phyloP scores from a whole-genome alignment of 30 jellyfish, hydroid and myxozoan species.

The Aurelia sp. region DNA sequence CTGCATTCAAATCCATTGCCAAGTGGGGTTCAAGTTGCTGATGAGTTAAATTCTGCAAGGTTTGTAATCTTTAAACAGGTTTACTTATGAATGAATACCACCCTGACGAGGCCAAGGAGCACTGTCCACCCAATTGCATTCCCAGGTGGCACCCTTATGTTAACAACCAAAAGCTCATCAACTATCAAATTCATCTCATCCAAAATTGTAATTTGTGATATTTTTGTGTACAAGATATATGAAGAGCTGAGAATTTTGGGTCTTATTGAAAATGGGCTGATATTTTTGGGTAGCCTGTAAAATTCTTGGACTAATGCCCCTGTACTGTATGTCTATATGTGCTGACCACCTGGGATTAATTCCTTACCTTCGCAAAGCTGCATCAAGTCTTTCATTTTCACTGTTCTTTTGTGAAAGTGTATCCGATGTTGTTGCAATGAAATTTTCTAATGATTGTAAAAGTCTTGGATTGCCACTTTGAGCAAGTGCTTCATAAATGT shows the following conservation, averaged over 20 bases:
- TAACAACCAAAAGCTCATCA: no score
- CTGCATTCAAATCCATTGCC: no score
- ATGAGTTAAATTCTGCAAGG: no score
- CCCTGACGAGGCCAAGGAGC: no score
- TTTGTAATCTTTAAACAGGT: no score
- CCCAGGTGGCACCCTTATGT: no score
- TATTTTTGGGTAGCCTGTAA: slow-evolving; percentile 10
- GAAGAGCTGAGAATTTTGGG: not conserved
- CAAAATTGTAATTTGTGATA: not conserved
- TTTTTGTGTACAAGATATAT: not conserved
- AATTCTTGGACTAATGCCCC: not conserved
- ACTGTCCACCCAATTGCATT: no score
- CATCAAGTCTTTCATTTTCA: slow-evolving; percentile 91
- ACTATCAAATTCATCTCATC: no score
- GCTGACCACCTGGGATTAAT: no score
- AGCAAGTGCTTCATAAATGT: slow-evolving; percentile 79
- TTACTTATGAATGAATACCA: no score
- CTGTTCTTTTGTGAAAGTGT: slow-evolving; percentile 76
- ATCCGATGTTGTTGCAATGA: slow-evolving; percentile 88
- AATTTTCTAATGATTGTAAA: slow-evolving; percentile 84
- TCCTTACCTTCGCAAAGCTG: slow-evolving; percentile 85
- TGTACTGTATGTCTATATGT: slow-evolving; percentile 27
- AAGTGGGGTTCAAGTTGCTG: no score
- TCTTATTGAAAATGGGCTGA: no score
- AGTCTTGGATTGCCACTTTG: slow-evolving; percentile 83